These are phyloP conservation scores for Coenonympha arcania DNA, from an alignment of 2,888 invertebrate genomes.

Conservation along the genomic window DNA sequence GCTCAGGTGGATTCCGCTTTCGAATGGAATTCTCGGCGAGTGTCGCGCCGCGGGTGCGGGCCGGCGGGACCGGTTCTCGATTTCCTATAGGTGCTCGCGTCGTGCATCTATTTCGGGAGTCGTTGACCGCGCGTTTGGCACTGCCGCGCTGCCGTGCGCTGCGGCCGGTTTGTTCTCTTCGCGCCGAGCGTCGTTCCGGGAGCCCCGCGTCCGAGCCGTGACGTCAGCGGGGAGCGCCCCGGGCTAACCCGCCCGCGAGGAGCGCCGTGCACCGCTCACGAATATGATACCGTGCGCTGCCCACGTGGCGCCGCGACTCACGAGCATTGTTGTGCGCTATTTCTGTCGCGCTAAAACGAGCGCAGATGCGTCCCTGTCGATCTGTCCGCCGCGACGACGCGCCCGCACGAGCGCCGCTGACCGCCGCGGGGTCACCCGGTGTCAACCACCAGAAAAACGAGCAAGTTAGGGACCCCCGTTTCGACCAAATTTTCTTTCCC, in stretches of 20 bases:
- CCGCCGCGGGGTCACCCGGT: neutral
- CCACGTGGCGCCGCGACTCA: slow-evolving; percentile 18
- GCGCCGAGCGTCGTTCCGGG: neutral
- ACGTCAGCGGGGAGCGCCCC: slow-evolving; percentile 23
- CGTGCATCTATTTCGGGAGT: slow-evolving; percentile 72
- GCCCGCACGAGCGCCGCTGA: neutral
- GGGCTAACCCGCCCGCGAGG: slow-evolving; percentile 24
- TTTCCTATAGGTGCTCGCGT: slow-evolving; percentile 59
- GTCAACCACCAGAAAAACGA: neutral
- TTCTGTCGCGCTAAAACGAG: slow-evolving; percentile 27
- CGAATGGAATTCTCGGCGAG: slow-evolving; percentile 64
- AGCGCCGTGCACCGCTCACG: neutral
- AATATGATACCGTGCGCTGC: slow-evolving; percentile 6
- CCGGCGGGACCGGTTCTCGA: slow-evolving; percentile 62
- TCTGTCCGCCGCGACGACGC: slow-evolving; percentile 8
- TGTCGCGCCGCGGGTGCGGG: slow-evolving; percentile 51
- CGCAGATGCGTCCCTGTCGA: slow-evolving; percentile 20
- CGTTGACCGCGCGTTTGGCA: slow-evolving; percentile 69
- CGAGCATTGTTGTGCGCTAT: slow-evolving; percentile 29
- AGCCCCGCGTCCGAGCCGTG: slow-evolving; percentile 34
- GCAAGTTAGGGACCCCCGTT: neutral
- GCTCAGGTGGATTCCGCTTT: slow-evolving; percentile 67
- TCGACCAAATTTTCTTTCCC: no score
- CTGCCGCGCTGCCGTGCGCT: slow-evolving; percentile 35
- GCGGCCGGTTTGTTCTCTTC: neutral